Evolutionary conservation across 2,797 vertebrate genomes (phyloP).

Genomic region (Acipenser ruthenus): DNA sequence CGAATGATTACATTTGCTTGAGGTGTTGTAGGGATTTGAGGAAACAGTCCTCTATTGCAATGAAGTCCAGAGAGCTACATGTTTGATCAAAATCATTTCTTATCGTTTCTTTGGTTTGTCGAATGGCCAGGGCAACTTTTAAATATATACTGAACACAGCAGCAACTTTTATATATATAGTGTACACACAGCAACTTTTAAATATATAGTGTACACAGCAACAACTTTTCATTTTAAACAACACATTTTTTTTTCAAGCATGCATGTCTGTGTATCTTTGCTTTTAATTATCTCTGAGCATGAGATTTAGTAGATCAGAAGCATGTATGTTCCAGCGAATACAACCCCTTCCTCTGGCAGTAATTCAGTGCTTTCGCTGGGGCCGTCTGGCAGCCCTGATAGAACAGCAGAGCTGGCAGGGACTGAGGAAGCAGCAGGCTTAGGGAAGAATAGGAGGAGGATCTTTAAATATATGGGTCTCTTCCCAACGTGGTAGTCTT

Average conservation of each 20-base stretch:
- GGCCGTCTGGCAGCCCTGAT: constrained; percentile 63
- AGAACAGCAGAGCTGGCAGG: constrained; percentile 58
- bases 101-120: no score
- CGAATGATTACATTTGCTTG: no score
- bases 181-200: no score
- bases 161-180: no score
- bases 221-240: constrained; percentile 47
- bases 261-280: constrained; percentile 46
- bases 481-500: constrained; percentile 44
- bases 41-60: no score
- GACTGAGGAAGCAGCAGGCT: constrained; percentile 58
- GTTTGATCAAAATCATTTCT: no score
- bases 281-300: constrained; percentile 70
- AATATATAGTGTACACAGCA: no score
- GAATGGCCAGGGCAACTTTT: no score
- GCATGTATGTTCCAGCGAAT: constrained; percentile 37
- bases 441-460: constrained; percentile 60
- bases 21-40: no score
- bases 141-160: no score
- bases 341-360: constrained; percentile 66
- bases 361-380: constrained; percentile 52
- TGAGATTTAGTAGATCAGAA: constrained; percentile 69
- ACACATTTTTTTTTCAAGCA: constrained; percentile 39
- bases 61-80: no score
- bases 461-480: constrained; percentile 56